Evolutionary conservation across 2,888 invertebrate genomes (phyloP).

Genomic region (Onthophagus sagittarius): DNA sequence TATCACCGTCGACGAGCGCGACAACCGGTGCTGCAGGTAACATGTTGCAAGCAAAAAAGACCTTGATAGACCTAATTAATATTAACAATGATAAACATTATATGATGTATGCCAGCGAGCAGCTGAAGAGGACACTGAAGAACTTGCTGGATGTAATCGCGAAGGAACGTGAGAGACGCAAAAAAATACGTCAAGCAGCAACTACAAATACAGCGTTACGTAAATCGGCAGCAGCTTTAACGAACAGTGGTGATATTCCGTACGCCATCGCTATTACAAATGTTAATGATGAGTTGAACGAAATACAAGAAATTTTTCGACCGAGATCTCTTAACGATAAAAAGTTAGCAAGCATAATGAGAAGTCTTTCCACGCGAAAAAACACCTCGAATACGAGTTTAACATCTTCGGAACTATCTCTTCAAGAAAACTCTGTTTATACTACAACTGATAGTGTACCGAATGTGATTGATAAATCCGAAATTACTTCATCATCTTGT

Average conservation of each 20-base stretch:
- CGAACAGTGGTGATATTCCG: conserved; percentile 9
- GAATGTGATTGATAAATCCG: background rate
- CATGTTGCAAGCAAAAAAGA: conserved; percentile 12
- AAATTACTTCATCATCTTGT: background rate
- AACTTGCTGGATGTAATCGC: conserved; percentile 32
- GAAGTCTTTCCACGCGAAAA: no score
- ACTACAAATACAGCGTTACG: conserved; percentile 1
- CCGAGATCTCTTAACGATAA: conserved; percentile 16
- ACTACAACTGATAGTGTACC: background rate
- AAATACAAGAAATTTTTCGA: conserved; percentile 29
- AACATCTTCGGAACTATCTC: background rate
- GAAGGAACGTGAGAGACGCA: conserved; percentile 27
- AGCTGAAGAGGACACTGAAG: conserved; percentile 33
- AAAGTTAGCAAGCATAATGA: background rate
- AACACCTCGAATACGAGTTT: no score
- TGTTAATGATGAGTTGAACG: conserved; percentile 27
- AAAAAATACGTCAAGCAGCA: conserved; percentile 9
- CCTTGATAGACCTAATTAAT: conserved; percentile 27
- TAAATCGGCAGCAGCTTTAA: background rate
- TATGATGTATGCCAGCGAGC: conserved; percentile 33
- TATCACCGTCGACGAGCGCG: conserved; percentile 20
- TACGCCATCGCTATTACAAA: conserved; percentile 28
- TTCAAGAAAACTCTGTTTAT: background rate
- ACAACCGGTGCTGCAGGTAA: background rate
- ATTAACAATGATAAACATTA: conserved; percentile 29